These are phyloP conservation scores for Arbacia lixula DNA, from an alignment of 53 echinoderm and acorn worm species.

Conservation along the genomic window DNA sequence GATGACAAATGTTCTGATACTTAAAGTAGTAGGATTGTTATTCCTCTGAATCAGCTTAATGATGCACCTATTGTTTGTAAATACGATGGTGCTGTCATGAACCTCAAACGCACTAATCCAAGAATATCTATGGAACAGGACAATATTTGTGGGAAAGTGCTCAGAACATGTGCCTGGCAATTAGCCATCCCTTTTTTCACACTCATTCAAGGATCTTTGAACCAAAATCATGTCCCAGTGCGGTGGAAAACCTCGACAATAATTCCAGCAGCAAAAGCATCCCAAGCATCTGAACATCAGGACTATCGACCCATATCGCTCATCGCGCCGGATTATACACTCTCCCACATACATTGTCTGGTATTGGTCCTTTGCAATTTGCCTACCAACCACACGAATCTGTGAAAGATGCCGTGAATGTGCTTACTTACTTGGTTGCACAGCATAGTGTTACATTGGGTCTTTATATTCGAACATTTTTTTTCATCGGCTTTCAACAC, in stretches of 20 bases:
- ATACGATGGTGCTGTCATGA: background rate
- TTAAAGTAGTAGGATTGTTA: background rate
- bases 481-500: slow-evolving; percentile 57
- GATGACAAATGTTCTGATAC: slow-evolving; percentile 40
- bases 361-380: slow-evolving; percentile 1
- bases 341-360: background rate
- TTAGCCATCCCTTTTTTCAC: background rate
- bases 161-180: slow-evolving; percentile 10
- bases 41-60: background rate
- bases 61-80: background rate
- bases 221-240: slow-evolving; percentile 11
- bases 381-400: background rate
- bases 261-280: slow-evolving; percentile 5
- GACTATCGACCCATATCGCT: slow-evolving; percentile 27
- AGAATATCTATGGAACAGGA: slow-evolving; percentile 13
- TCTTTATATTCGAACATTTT: background rate
- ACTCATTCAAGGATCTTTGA: slow-evolving; percentile 15
- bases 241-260: background rate
- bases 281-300: slow-evolving; percentile 22
- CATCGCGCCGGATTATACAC: background rate
- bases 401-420: background rate
- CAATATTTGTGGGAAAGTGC: slow-evolving; percentile 23
- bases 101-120: slow-evolving; percentile 23
- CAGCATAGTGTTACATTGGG: background rate
- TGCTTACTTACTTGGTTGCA: background rate